phyloP scores from a whole-genome alignment of 2,797 vertebrate genomes.

The Lacerta bilineata region DNA sequence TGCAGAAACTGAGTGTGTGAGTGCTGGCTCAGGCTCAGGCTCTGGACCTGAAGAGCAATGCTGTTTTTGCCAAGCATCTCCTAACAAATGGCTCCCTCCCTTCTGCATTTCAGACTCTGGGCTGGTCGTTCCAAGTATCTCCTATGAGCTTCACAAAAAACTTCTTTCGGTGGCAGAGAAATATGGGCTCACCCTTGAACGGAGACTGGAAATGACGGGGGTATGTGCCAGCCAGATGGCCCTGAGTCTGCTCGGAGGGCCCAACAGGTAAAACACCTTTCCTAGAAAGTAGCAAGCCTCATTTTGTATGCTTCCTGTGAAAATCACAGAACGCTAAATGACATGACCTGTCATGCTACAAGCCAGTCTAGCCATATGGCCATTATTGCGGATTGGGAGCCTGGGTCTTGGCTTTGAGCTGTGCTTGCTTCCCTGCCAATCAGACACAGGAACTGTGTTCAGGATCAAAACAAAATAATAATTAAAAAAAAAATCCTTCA shows the following conservation, averaged over 20 bases:
- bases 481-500: too few relatives aligned
- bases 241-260: slow-evolving; percentile 94
- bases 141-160: slow-evolving; percentile 94
- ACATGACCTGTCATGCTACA: not conserved
- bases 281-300: not conserved
- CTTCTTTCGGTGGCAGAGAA: slow-evolving; percentile 91
- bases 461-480: too few relatives aligned
- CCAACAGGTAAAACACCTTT: slow-evolving; percentile 88
- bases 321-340: not conserved
- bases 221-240: slow-evolving; percentile 99
- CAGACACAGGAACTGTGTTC: not conserved
- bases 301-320: not conserved
- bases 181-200: slow-evolving; percentile 92
- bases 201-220: slow-evolving; percentile 96
- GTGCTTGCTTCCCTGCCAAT: not conserved
- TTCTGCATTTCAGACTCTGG: slow-evolving; percentile 81
- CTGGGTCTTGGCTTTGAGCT: not conserved
- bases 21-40: not conserved
- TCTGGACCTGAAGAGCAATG: not conserved
- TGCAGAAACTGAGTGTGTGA: not conserved
- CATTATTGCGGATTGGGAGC: too few relatives aligned
- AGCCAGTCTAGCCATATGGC: not conserved
- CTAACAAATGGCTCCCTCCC: slow-evolving; percentile 27
- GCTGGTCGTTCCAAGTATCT: slow-evolving; percentile 93
- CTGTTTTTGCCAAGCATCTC: slow-evolving; percentile 39